A percentile compares a stretch with the other conserved stretches of the same genome.
phyloP scores from a whole-genome alignment of 2,888 invertebrate species.

The Pantelozetes paolii region DNA sequence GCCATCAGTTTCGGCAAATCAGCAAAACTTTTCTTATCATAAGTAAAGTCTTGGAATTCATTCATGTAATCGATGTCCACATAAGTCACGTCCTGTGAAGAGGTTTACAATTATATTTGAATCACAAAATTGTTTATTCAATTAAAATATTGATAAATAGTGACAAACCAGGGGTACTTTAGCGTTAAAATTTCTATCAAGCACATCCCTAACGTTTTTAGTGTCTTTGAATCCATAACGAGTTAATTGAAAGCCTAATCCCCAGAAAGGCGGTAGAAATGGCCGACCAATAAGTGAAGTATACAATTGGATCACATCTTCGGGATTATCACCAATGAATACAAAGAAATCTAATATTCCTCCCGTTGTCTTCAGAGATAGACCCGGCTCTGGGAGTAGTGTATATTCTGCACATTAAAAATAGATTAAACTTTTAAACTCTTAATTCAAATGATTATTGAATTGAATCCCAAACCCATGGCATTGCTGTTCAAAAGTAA shows the following conservation, averaged over 20 bases:
- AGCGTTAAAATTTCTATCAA: slow-evolving; percentile 66
- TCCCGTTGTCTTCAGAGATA: slow-evolving; percentile 76
- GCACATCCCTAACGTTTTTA: slow-evolving; percentile 63
- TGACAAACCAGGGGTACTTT: slow-evolving; percentile 70
- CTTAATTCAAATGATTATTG: not conserved
- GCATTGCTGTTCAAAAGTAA: slow-evolving; percentile 78
- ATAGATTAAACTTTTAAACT: not conserved
- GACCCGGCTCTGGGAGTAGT: slow-evolving; percentile 71
- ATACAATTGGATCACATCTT: slow-evolving; percentile 55
- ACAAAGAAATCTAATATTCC: slow-evolving; percentile 75
- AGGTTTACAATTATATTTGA: slow-evolving; percentile 59
- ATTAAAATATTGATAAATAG: not conserved
- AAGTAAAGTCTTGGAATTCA: slow-evolving; percentile 71
- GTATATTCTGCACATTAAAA: slow-evolving; percentile 51
- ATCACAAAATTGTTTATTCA: slow-evolving; percentile 49
- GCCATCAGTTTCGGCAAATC: slow-evolving; percentile 65
- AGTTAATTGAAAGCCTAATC: slow-evolving; percentile 80
- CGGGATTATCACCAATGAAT: slow-evolving; percentile 70
- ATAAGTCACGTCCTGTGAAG: slow-evolving; percentile 60
- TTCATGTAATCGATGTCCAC: slow-evolving; percentile 82
- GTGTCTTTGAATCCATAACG: slow-evolving; percentile 62
- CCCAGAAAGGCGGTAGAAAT: slow-evolving; percentile 80
- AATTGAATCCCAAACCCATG: slow-evolving; percentile 62
- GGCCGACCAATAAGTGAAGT: slow-evolving; percentile 68
- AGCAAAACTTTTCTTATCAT: slow-evolving; percentile 61